Evolutionary conservation across 2,113 vertebrate species (phyloP).

Genomic region (Stegostoma tigrinum): DNA sequence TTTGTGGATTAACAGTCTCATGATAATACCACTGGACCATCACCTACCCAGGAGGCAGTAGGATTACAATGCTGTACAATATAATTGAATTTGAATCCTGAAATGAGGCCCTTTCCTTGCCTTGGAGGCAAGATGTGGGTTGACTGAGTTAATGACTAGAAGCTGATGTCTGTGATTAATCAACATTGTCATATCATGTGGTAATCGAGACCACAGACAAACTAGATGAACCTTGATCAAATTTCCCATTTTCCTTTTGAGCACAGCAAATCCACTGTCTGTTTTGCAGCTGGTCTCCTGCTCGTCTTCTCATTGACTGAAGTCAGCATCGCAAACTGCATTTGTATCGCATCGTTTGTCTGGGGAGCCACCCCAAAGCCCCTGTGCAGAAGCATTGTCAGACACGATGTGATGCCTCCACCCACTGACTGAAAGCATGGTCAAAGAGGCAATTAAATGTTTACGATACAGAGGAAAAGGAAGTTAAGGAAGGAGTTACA

Average conservation of each 20-base stretch:
- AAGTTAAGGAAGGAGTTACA: not conserved
- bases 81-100: not conserved
- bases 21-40: no score
- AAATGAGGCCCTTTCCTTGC: not conserved
- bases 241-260: not conserved
- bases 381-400: not conserved
- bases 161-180: not conserved
- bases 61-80: not conserved
- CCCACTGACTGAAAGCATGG: not conserved
- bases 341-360: not conserved
- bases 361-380: not conserved
- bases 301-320: not conserved
- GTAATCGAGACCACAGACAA: not conserved
- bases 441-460: not conserved
- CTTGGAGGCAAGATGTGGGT: not conserved
- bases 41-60: no score
- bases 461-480: not conserved
- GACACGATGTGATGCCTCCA: not conserved
- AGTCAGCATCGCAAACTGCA: not conserved
- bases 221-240: not conserved
- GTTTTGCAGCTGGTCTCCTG: not conserved
- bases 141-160: not conserved
- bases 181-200: not conserved
- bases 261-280: not conserved
- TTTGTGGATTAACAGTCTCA: no score